These are phyloP conservation scores for Bugulina stolonifera DNA, from an alignment of 2,888 invertebrate species.

Conservation along the genomic window DNA sequence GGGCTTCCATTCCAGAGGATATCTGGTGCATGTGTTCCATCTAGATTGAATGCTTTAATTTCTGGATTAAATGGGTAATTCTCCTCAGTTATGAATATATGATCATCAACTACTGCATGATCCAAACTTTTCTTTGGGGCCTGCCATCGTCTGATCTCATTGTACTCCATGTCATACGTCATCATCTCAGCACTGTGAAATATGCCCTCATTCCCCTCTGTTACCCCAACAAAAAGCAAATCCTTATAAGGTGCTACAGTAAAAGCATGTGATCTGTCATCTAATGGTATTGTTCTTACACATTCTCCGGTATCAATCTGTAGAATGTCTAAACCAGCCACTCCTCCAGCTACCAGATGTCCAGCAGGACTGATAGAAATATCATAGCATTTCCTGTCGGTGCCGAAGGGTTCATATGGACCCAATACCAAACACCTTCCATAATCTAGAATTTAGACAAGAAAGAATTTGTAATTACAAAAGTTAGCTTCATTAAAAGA, in stretches of 20 bases:
- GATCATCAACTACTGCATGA: background rate
- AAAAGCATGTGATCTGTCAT: background rate
- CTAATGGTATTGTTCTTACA: background rate
- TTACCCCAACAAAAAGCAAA: background rate
- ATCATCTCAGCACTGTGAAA: background rate
- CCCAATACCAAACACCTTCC: background rate
- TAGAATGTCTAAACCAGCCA: background rate
- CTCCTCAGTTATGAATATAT: background rate
- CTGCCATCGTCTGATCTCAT: slow-evolving; percentile 4
- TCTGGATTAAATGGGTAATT: background rate
- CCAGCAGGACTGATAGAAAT: background rate
- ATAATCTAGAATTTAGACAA: background rate
- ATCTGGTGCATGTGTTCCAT: background rate
- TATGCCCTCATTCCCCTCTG: background rate
- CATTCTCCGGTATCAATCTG: background rate
- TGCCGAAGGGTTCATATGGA: background rate
- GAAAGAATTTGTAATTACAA: too few species aligned
- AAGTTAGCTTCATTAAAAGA: too few species aligned
- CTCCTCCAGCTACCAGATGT: background rate
- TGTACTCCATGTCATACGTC: background rate
- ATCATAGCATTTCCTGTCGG: slow-evolving; percentile 4
- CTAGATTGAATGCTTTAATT: background rate
- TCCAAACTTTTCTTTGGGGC: background rate
- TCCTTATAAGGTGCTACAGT: background rate
- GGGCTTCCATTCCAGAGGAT: background rate